phyloP scores from a whole-genome alignment of 2,113 vertebrate species.

The Neotragus moschatus region DNA sequence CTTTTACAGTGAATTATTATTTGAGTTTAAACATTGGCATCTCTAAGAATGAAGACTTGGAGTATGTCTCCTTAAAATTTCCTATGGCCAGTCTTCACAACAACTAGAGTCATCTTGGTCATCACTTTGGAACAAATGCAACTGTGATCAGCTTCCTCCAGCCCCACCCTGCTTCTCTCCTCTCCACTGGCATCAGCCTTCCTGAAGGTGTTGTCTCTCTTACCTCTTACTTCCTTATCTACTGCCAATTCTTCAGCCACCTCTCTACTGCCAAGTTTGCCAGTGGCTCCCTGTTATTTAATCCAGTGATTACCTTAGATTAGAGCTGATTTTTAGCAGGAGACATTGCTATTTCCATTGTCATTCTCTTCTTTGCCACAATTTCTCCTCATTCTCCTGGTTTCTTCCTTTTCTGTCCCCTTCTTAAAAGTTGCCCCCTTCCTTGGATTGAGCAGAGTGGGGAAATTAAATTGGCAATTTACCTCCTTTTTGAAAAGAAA shows the following conservation, averaged over 20 bases:
- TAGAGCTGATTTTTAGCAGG: neutral
- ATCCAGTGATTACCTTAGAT: neutral
- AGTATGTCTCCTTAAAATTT: neutral
- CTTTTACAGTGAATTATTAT: slow-evolving; percentile 11
- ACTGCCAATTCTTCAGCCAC: neutral
- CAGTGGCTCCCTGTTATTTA: neutral
- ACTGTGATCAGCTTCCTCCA: neutral
- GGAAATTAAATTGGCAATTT: neutral
- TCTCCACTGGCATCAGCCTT: accelerated
- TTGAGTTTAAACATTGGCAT: neutral
- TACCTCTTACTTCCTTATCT: neutral
- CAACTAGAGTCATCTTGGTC: neutral
- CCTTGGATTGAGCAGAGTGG: neutral
- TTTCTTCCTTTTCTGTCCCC: neutral
- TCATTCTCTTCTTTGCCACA: neutral
- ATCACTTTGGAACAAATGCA: neutral
- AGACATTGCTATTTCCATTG: neutral
- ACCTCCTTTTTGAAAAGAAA: neutral
- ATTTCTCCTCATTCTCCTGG: neutral
- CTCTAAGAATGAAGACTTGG: neutral
- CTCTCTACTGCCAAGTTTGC: neutral
- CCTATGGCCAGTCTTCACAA: neutral
- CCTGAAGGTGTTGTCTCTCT: neutral
- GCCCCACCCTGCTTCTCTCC: neutral
- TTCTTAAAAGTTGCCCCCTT: neutral